Evolutionary conservation across 2,797 vertebrate species (phyloP), one percentile per base, ranked within the genome.

Genomic region (Gambusia yucatana): DNA sequence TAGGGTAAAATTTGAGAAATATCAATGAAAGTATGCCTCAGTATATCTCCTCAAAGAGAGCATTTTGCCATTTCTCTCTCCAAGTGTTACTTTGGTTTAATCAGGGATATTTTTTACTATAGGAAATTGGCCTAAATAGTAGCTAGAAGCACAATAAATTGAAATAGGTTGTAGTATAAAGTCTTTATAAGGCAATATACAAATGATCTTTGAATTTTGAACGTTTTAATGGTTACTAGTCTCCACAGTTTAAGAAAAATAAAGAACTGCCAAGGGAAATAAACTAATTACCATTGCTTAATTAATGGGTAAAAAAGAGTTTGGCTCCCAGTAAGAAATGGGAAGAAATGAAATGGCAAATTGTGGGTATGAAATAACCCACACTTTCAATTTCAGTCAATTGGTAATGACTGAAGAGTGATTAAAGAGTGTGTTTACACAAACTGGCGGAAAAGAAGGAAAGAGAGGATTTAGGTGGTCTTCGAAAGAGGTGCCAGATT

Each of bases 401-500:
- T 28, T 44, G 43, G 13, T 70, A 39, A 22, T 1, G 9, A 28
- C 11, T 46, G 13, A 70, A 16, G 22, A n/a, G 39, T 8, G 2
- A n/a, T 75, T 10, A 73, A 36, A 10, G 4, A 43, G 17, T 71
- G 82, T 87, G 77, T 82, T 90, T 86, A 22, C 78, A 59, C 59
- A 72, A 78, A 65, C 33, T 13, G 59, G 46, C 7, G 17, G 46
- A 80, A 52, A 82, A 86, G 81, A 90, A 77, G 88, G 77, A 10
- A 78, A 70, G 79, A 75, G 86, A 25, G 77, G 59, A 72, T 41
- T 30, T 25, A 78, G 77, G 82, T 75, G 79, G 65, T 82, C 89
- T 92, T 81, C 83, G 79, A 82, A 63, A 0, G 2, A 90, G 89
- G 92, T 76, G 93, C 81, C 76, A 82, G 73, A 67, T 59, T 81